Evolutionary conservation across 2,888 invertebrate genomes (phyloP).

Genomic region (Autographa pulchrina): DNA sequence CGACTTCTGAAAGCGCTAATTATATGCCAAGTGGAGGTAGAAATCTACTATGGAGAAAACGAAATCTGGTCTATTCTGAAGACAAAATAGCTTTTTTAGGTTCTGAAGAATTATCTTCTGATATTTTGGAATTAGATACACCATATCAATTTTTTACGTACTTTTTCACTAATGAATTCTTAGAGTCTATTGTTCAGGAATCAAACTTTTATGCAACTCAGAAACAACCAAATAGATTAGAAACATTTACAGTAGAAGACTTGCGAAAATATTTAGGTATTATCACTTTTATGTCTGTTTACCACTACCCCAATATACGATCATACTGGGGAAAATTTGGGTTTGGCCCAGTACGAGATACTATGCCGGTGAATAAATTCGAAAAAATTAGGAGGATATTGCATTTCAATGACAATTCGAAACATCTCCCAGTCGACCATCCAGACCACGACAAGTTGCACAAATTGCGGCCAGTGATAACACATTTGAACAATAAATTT

Average conservation of each 20-base stretch:
- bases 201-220: conserved; percentile 18
- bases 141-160: no score
- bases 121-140: no score
- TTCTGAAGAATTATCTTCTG: no score
- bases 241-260: conserved; percentile 17
- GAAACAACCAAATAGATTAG: conserved; percentile 11
- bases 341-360: conserved; percentile 13
- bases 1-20: no score
- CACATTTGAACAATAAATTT: conserved; percentile 11
- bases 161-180: background rate
- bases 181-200: conserved; percentile 17
- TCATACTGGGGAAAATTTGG: conserved; percentile 23
- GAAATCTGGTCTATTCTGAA: no score
- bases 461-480: conserved; percentile 27
- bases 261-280: conserved; percentile 22
- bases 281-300: conserved; percentile 24
- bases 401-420: conserved; percentile 17
- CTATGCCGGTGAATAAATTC: conserved; percentile 18
- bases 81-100: no score
- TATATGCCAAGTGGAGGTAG: no score
- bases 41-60: no score
- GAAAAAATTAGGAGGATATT: conserved; percentile 15
- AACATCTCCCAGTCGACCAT: conserved; percentile 22
- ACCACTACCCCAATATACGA: conserved; percentile 16
- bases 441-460: conserved; percentile 25